These are phyloP conservation scores for Oreonectes daqikongensis DNA, from an alignment of 2,797 vertebrate species.

Conservation along the genomic window DNA sequence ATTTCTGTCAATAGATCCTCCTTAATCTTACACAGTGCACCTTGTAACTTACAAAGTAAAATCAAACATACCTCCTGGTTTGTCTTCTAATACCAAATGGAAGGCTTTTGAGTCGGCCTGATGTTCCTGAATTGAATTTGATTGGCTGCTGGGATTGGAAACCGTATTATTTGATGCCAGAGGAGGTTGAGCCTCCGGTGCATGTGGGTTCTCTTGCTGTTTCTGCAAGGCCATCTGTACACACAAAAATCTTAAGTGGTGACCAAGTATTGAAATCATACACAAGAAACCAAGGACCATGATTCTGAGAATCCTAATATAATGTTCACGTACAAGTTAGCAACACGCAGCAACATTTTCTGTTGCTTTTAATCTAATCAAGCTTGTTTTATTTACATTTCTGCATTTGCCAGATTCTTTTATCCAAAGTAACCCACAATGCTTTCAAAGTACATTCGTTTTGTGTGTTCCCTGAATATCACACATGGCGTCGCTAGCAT, in stretches of 20 bases:
- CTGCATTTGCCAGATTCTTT: neutral
- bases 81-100: constrained; percentile 33
- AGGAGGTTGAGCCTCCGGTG: neutral
- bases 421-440: neutral
- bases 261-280: neutral
- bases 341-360: no score
- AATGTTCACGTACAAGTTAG: no score
- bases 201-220: constrained; percentile 78
- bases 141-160: constrained; percentile 38
- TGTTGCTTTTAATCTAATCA: neutral
- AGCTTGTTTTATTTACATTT: neutral
- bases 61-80: constrained; percentile 37
- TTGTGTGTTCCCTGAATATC: no score
- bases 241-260: neutral
- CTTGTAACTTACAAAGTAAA: neutral
- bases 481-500: neutral
- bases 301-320: neutral
- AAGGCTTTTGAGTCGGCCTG: constrained; percentile 13
- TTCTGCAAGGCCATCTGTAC: constrained; percentile 89
- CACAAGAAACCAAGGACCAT: no score
- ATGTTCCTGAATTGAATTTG: constrained; percentile 11
- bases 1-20: no score
- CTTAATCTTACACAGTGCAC: no score
- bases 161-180: neutral
- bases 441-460: neutral